Evolutionary conservation across 2,888 invertebrate species (phyloP), one percentile per base, ranked within the genome.

Genomic region (Tuta absoluta): DNA sequence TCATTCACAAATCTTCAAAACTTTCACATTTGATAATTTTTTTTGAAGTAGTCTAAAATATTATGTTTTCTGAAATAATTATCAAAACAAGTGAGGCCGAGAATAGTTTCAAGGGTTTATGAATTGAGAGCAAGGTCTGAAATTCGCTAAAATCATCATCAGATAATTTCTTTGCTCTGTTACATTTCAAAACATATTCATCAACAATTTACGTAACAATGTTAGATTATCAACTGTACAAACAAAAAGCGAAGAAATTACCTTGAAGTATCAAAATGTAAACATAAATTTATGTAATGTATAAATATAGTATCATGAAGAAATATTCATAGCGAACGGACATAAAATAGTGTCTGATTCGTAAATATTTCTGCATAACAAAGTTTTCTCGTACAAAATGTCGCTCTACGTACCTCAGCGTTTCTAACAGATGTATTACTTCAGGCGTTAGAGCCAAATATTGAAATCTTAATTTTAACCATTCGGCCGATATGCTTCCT

Each of bases 381-480:
- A 80, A 78, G 76, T 73, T 75, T 69, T 65, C 65, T 65, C 21
- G 23, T 75, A 66, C 63, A 72, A 72, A 67, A 76, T 76, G 75
- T 68, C 77, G 71, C 73, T 69, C 78, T 17, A 86, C 89, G 73
- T 87, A 92, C 92, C 92, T 94, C 74, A 97, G 91, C 65, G 94
- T 93, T 75, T 93, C 92, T 68, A 97, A 91, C 76, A 97, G 92
- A 68, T 93, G 92, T 73, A 94, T 91, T 67, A 95, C 94, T 72
- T 96, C 95, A 63, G 94, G 89, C 21, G 94, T 90, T 71, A 96
- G 85, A 69, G 94, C 93, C 82, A 97, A 89, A 86, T 95, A 95
- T 72, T 95, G 93, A 88, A 96, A 96, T 76, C 97, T 94, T 73
- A 96, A 90, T 74, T 94, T 93, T 74, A 97, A 87, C 97, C 97